These are phyloP conservation scores for Thunnus albacares DNA, from an alignment of 2,797 vertebrate species.

Conservation along the genomic window DNA sequence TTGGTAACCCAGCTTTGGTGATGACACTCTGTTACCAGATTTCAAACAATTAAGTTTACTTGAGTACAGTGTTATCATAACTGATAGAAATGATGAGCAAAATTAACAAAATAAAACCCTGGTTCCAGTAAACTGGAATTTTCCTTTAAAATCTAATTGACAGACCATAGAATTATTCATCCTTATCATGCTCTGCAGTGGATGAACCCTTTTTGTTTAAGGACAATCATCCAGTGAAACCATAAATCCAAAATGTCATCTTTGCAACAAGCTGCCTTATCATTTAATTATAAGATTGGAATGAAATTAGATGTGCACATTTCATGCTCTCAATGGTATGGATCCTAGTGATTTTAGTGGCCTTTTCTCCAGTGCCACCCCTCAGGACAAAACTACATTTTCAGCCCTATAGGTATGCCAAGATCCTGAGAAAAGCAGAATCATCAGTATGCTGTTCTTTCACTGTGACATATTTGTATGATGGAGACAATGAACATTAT, in stretches of 20 bases:
- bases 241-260: background rate
- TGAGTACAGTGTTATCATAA: too few relatives aligned
- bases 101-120: too few relatives aligned
- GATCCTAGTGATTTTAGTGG: background rate
- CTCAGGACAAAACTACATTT: background rate
- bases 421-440: slow-evolving; percentile 1
- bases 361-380: background rate
- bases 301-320: background rate
- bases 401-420: background rate
- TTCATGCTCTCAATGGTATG: background rate
- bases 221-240: too few relatives aligned
- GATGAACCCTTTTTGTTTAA: too few relatives aligned
- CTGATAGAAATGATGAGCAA: too few relatives aligned
- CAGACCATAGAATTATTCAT: background rate
- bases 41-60: too few relatives aligned
- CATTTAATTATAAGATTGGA: background rate
- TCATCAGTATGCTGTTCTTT: background rate
- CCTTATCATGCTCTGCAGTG: background rate
- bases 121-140: too few relatives aligned
- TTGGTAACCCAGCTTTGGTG: too few relatives aligned
- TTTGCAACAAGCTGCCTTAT: background rate
- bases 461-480: background rate
- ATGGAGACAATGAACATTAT: background rate
- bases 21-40: too few relatives aligned
- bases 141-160: background rate